Conservation (phyloP, 2,888 invertebrate species). For the Xestia c-nigrum region DNA sequence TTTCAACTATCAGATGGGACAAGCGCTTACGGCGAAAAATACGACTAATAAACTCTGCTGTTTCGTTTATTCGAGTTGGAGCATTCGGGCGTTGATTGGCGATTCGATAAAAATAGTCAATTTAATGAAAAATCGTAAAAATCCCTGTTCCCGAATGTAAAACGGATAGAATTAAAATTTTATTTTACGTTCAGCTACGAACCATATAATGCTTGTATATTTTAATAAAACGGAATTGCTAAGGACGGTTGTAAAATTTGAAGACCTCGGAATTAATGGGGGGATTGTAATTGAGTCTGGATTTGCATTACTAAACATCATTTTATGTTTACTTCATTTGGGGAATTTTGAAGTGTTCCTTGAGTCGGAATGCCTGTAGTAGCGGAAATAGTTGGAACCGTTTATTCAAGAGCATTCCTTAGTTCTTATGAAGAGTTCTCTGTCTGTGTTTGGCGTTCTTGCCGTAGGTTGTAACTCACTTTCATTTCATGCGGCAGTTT, state of each 20-base stretch:
- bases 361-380: conserved; percentile 40
- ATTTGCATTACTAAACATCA: conserved; percentile 76
- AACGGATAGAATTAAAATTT: conserved; percentile 80
- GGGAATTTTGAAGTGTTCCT: conserved; percentile 45
- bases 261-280: conserved; percentile 83
- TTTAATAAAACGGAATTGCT: conserved; percentile 88
- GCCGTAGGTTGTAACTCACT: conserved; percentile 30
- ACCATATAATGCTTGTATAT: conserved; percentile 82
- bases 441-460: conserved; percentile 27
- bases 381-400: conserved; percentile 53
- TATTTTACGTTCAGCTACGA: conserved; percentile 78
- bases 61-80: conserved; percentile 66
- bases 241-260: conserved; percentile 86
- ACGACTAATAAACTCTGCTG: conserved; percentile 72
- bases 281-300: conserved; percentile 81
- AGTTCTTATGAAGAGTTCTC: conserved; percentile 47
- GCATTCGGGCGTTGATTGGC: conserved; percentile 65
- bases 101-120: conserved; percentile 73
- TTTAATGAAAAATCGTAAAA: conserved; percentile 81
- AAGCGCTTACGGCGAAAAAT: conserved; percentile 70
- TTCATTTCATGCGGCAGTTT: conserved; percentile 42
- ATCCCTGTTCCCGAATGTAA: conserved; percentile 73
- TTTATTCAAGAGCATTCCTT: conserved; percentile 54
- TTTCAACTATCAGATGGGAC: conserved; percentile 80
- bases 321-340: conserved; percentile 73